Percentiles rank a stretch among this genome's conserved stretches.
Conservation (phyloP, 2,113 vertebrate species). For the Lepus timidus region DNA sequence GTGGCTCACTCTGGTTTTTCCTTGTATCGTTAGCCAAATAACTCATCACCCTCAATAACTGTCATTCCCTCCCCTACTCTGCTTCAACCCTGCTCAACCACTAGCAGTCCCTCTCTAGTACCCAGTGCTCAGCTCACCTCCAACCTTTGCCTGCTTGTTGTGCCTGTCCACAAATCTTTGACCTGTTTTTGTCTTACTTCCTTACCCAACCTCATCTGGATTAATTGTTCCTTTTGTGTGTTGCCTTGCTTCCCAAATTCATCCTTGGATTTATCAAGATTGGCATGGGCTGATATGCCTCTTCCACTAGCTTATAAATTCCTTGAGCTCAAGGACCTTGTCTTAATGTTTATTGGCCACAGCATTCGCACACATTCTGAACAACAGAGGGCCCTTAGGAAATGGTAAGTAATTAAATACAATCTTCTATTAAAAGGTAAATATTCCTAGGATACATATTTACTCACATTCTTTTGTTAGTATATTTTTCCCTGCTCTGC, state of each 20-base stretch:
- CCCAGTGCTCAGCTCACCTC: not conserved
- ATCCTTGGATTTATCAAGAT: not conserved
- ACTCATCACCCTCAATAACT: not conserved
- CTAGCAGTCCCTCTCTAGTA: not conserved
- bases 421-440: not conserved
- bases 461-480: not conserved
- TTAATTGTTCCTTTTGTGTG: not conserved
- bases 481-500: not conserved
- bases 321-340: not conserved
- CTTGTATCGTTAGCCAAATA: not conserved
- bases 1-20: not conserved
- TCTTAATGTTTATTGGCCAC: not conserved
- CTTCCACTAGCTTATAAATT: not conserved
- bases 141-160: not conserved
- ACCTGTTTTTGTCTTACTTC: not conserved
- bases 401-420: conserved; percentile 27
- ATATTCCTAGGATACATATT: not conserved
- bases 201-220: not conserved
- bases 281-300: not conserved
- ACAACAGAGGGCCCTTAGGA: not conserved
- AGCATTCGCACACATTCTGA: not conserved
- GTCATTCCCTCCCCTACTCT: not conserved
- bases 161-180: not conserved
- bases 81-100: not conserved
- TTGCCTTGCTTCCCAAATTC: not conserved